A percentile compares a stretch with the other conserved stretches of the same genome.
These are phyloP conservation scores for Araneus ventricosus DNA, from an alignment of 1,140 invertebrate genomes.

Conservation along the genomic window DNA sequence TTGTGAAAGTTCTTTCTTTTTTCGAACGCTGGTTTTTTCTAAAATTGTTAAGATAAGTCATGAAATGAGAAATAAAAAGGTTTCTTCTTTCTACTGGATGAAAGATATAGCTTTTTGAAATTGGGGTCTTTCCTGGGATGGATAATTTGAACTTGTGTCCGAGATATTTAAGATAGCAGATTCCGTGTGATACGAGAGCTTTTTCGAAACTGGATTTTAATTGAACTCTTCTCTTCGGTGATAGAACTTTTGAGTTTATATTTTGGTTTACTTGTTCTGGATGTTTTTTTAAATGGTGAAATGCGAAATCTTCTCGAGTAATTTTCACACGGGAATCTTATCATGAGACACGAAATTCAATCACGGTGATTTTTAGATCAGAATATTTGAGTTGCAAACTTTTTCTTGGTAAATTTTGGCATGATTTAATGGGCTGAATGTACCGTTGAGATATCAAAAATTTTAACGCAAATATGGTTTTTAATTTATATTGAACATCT, in stretches of 20 bases:
- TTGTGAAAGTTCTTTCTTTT: background rate
- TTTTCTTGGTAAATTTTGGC: too few relatives aligned
- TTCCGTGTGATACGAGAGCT: background rate
- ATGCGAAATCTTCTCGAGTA: background rate
- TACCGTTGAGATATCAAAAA: too few relatives aligned
- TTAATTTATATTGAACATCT: too few relatives aligned
- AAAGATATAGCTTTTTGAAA: constrained; percentile 13
- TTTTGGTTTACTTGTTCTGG: background rate
- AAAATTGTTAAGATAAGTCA: constrained; percentile 42
- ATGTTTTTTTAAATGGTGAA: background rate
- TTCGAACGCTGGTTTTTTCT: background rate
- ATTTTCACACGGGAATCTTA: background rate
- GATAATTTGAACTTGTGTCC: constrained; percentile 41
- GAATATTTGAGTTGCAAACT: too few relatives aligned
- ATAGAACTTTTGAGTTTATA: background rate
- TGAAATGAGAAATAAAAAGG: constrained; percentile 30
- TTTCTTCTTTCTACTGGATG: background rate
- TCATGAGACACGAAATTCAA: too few relatives aligned
- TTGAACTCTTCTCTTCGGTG: background rate
- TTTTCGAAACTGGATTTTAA: constrained; percentile 14
- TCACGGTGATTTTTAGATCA: too few relatives aligned
- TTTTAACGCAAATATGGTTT: too few relatives aligned
- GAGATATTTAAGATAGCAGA: constrained; percentile 29
- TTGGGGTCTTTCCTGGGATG: background rate
- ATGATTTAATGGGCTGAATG: too few relatives aligned